These are phyloP conservation scores for Syritta pipiens DNA, from an alignment of 2,888 invertebrate genomes.

Conservation along the genomic window DNA sequence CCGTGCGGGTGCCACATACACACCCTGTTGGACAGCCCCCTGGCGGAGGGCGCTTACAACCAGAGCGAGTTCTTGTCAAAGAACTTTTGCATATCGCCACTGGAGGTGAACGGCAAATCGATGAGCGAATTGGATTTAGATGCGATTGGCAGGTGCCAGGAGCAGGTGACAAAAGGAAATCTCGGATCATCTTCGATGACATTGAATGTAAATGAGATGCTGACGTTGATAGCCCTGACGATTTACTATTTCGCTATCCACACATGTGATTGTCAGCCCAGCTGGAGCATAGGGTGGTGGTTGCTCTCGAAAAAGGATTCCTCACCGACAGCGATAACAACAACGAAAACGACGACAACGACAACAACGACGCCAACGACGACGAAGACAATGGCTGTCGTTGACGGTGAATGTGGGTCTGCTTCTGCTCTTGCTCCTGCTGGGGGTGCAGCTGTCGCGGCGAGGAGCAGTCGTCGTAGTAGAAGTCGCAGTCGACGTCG, in stretches of 20 bases:
- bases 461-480: slow-evolving; percentile 29
- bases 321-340: not conserved
- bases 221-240: slow-evolving; percentile 74
- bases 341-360: not conserved
- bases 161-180: slow-evolving; percentile 84
- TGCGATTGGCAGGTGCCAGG: slow-evolving; percentile 84
- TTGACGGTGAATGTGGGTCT: not conserved
- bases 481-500: slow-evolving; percentile 18
- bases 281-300: slow-evolving; percentile 49
- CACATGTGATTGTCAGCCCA: slow-evolving; percentile 50
- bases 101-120: slow-evolving; percentile 89
- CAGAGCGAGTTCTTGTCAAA: slow-evolving; percentile 84
- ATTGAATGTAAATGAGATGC: slow-evolving; percentile 74
- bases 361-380: not conserved
- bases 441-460: not conserved
- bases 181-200: slow-evolving; percentile 81
- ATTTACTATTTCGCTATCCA: slow-evolving; percentile 68
- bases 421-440: not conserved
- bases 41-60: slow-evolving; percentile 84
- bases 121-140: slow-evolving; percentile 85
- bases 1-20: slow-evolving; percentile 93
- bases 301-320: slow-evolving; percentile 28
- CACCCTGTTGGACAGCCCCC: slow-evolving; percentile 87
- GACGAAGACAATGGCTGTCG: slow-evolving; percentile 19
- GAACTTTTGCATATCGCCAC: slow-evolving; percentile 92